Base-by-base conservation (phyloP, 2,113 vertebrate genomes). In the Puntigrus tetrazona region DNA sequence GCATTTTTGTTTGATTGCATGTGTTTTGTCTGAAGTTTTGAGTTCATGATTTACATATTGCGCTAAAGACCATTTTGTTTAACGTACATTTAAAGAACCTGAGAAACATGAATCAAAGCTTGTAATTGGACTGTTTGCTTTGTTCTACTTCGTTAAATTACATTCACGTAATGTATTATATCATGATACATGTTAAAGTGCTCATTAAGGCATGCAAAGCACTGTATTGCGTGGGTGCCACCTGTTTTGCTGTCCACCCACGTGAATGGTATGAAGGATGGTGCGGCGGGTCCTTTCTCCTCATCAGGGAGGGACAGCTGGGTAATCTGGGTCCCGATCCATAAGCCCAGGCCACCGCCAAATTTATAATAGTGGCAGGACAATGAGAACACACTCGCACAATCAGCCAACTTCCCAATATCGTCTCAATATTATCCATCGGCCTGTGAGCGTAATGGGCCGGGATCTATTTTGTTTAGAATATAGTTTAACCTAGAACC, bases 361-460 rank as follows among this genome's bases (percentile, higher is more conserved):
- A 92, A 95, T 95, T 94, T 95, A 95, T 95, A 94, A 95, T 93
- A 91, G 91, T 94, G 94, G 93, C 94, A 94, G 94, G 91, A 95
- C 95, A 95, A 95, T 95, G 93, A 94, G 92, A 89, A 89, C 90
- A 87, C 86, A 83, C 74, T 91, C 88, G 52, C 81, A 90, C 92
- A 94, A 94, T 94, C 93, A 93, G 90, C 89, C 84, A 88, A 86
- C 87, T 91, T 77, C 86, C 90, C 92, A 83, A 93, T 95, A 95
- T 93, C 87, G 89, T 90, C 84, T 87, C 31, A 86, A 91, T 92
- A 91, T 90, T 92, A 94, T 94, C 89, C 90, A 78, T 84, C 5
- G 79, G 84, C 63, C 69, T n/a, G 67, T 52, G 84, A 29, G 34
- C 38, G n/a, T 88, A 88, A 85, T 85, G 73, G 81, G 18, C 47